Evolutionary conservation across 35 echinoderm and acorn worm genomes (phyloP).

Genomic region (Chiridota heheva): DNA sequence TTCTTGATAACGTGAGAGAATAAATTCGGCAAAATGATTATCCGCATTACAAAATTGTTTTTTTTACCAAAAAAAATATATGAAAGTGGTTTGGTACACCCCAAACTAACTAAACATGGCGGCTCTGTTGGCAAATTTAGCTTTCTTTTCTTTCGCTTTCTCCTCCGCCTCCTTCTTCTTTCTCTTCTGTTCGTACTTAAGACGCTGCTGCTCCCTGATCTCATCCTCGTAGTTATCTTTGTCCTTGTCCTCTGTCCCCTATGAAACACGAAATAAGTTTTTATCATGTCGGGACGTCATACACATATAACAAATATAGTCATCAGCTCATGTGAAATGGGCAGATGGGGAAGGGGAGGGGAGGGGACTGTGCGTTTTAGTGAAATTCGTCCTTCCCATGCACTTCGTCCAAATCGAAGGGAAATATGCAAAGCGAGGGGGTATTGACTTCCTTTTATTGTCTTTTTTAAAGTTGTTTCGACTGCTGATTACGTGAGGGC

Average conservation of each 20-base stretch:
- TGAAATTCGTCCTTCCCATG: background rate
- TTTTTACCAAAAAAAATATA: no score
- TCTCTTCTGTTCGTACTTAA: conserved; percentile 56
- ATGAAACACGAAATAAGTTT: background rate
- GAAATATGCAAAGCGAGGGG: background rate
- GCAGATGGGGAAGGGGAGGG: background rate
- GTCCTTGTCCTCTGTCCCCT: conserved; percentile 33
- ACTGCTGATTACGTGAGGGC: no score
- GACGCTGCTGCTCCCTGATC: conserved; percentile 55
- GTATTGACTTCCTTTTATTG: background rate
- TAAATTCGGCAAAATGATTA: no score
- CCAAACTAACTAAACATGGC: conserved; percentile 28
- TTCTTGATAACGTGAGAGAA: no score
- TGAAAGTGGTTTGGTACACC: no score
- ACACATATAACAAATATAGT: background rate
- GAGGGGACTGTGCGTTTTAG: background rate
- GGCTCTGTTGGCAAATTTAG: conserved; percentile 53
- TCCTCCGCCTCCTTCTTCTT: conserved; percentile 54
- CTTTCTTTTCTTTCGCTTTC: conserved; percentile 38
- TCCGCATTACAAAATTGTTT: no score
- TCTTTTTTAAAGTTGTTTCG: no score
- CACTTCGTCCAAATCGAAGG: background rate
- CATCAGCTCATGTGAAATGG: background rate
- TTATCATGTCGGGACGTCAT: background rate
- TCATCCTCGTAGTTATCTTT: conserved; percentile 63